phyloP scores from a whole-genome alignment of 1,140 invertebrate species.

The Euborellia annulipes region DNA sequence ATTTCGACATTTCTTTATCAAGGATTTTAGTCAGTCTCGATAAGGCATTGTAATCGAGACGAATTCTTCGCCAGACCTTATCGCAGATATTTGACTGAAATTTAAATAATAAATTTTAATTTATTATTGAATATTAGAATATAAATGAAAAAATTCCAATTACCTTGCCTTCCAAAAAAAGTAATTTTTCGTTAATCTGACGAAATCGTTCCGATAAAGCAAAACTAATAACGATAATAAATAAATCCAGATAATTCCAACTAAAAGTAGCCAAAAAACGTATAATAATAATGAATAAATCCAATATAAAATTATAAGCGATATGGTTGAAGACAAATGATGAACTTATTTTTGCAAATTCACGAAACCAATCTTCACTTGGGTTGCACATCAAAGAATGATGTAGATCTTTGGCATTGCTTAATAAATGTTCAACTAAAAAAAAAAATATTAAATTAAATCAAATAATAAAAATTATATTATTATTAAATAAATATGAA shows the following conservation, averaged over 20 bases:
- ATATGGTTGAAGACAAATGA: too few relatives aligned
- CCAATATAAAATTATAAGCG: too few relatives aligned
- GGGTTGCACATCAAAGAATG: too few relatives aligned
- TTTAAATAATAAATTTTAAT: not conserved
- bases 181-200: not conserved
- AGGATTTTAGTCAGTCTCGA: not conserved
- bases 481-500: too few relatives aligned
- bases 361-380: too few relatives aligned
- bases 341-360: too few relatives aligned
- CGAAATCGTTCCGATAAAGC: not conserved
- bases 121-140: not conserved
- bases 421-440: too few relatives aligned
- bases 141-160: not conserved
- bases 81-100: not conserved
- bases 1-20: not conserved
- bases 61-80: not conserved
- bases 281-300: too few relatives aligned
- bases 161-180: not conserved
- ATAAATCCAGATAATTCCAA: conserved; percentile 1
- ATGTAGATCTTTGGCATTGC: too few relatives aligned
- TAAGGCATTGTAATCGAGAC: not conserved
- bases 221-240: not conserved
- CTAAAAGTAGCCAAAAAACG: not conserved
- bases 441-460: too few relatives aligned
- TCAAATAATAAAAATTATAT: too few relatives aligned